phyloP scores from a whole-genome alignment of 2,888 invertebrate genomes.

The Dascillus cervinus region DNA sequence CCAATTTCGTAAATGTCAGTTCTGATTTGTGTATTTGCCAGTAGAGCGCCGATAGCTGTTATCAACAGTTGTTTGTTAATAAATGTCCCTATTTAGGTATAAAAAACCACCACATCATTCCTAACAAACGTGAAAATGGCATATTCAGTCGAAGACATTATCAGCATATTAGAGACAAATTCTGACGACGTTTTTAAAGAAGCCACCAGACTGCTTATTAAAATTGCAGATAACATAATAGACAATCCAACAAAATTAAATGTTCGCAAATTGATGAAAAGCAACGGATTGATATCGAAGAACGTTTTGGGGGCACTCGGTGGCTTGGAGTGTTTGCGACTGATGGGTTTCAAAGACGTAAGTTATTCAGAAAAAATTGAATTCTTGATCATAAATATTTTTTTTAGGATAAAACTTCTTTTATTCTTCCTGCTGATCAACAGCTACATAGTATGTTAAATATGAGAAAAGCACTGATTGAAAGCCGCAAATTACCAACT shows the following conservation, averaged over 20 bases:
- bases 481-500: too few relatives aligned
- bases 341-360: conserved; percentile 36
- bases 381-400: not conserved
- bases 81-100: too few relatives aligned
- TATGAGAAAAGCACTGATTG: too few relatives aligned
- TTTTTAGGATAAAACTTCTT: conserved; percentile 4
- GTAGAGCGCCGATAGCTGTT: too few relatives aligned
- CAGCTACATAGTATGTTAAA: too few relatives aligned
- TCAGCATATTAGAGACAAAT: conserved; percentile 8
- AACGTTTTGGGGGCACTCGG: conserved; percentile 28
- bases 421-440: conserved; percentile 5
- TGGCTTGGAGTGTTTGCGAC: conserved; percentile 28
- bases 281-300: conserved; percentile 24
- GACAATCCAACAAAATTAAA: conserved; percentile 28
- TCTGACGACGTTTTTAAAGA: conserved; percentile 6
- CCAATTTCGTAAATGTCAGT: too few relatives aligned
- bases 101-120: too few relatives aligned
- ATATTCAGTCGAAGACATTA: too few relatives aligned
- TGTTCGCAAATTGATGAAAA: conserved; percentile 28
- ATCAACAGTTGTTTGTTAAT: too few relatives aligned
- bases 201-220: conserved; percentile 13
- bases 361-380: conserved; percentile 1
- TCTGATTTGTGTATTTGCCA: too few relatives aligned
- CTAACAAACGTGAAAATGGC: too few relatives aligned
- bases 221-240: conserved; percentile 33